Evolutionary conservation across 2,797 vertebrate species (phyloP).

Genomic region (Neosilurus hyrtlii): DNA sequence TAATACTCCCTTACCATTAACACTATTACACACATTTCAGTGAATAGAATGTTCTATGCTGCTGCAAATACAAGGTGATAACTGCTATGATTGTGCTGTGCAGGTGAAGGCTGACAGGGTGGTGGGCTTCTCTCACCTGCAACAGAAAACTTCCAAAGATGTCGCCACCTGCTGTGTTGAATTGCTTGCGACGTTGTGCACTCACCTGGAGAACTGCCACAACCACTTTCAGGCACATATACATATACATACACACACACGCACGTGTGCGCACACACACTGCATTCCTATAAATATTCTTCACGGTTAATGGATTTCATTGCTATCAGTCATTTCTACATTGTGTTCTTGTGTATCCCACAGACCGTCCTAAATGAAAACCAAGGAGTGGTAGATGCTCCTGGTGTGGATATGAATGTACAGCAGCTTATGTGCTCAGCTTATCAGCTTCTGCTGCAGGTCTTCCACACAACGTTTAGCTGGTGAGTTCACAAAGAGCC

Average conservation of each 20-base stretch:
- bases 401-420: constrained; percentile 74
- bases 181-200: constrained; percentile 85
- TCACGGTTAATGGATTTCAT: background rate
- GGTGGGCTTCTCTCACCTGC: constrained; percentile 88
- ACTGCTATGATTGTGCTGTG: constrained; percentile 27
- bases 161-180: constrained; percentile 72
- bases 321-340: background rate
- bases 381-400: constrained; percentile 72
- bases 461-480: constrained; percentile 81
- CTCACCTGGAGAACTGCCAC: constrained; percentile 93
- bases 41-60: no score
- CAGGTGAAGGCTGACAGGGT: constrained; percentile 79
- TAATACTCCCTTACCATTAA: background rate
- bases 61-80: background rate
- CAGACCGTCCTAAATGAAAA: constrained; percentile 78
- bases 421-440: constrained; percentile 81
- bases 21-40: background rate
- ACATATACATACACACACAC: background rate
- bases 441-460: constrained; percentile 84
- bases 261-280: background rate
- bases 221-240: constrained; percentile 89
- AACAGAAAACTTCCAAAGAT: constrained; percentile 81
- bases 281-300: background rate
- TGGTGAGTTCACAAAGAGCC: constrained; percentile 77
- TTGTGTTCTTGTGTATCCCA: constrained; percentile 7